These are phyloP conservation scores for Frankliniella intonsa DNA, from an alignment of 2,888 invertebrate species.

Conservation along the genomic window DNA sequence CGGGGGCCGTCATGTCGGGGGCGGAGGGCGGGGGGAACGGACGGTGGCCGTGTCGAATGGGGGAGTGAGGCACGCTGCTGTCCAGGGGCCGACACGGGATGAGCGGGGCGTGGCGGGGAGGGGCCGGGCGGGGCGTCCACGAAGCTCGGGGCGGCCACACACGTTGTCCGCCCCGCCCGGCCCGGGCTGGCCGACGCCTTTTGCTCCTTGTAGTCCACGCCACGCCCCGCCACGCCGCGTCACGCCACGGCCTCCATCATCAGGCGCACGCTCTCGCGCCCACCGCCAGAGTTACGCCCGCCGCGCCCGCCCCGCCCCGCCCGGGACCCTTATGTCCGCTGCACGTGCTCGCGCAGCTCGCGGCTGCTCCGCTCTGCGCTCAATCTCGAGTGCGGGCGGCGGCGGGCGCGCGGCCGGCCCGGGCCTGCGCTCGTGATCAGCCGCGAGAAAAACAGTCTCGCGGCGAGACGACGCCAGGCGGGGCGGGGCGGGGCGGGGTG, in stretches of 20 bases:
- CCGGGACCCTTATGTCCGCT: neutral
- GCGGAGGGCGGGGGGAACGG: neutral
- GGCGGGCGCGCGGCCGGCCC: neutral
- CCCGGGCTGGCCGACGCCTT: neutral
- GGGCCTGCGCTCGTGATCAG: neutral
- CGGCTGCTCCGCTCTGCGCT: neutral
- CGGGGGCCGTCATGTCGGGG: constrained; percentile 9
- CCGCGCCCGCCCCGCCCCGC: neutral
- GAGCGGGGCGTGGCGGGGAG: neutral
- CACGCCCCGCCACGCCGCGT: neutral
- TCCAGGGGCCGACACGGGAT: neutral
- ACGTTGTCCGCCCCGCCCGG: no score
- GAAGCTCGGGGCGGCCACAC: neutral
- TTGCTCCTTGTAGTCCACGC: neutral
- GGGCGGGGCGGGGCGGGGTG: neutral
- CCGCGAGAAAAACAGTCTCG: neutral
- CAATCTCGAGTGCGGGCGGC: neutral
- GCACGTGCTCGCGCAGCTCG: neutral
- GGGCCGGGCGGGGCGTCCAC: neutral
- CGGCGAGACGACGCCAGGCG: neutral
- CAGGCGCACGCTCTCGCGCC: neutral
- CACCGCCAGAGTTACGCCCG: neutral
- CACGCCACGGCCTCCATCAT: neutral
- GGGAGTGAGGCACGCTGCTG: neutral
- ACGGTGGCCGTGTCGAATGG: constrained; percentile 13